Evolutionary conservation across 2,797 vertebrate species (phyloP), one percentile per base, ranked within the genome.

Genomic region (Sorex maritimensis): DNA sequence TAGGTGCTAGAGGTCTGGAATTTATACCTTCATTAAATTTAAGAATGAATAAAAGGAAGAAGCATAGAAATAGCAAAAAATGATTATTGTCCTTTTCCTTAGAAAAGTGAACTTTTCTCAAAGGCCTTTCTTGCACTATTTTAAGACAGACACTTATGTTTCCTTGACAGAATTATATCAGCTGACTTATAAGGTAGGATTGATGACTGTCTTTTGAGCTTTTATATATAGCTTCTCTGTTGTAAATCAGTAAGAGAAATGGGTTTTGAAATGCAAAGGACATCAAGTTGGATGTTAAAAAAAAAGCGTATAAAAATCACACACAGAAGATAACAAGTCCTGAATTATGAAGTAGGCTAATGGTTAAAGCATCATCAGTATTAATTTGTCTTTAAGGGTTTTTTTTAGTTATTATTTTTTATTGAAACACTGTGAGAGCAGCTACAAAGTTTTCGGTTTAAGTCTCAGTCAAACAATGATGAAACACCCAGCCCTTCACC

Each of bases 341-440:
- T 86, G 10, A 83, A 81, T 85, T 63, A 73, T 9, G 34, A 94
- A 83, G 12, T 38, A 86, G 67, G 5, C 46, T 84, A 26, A 77
- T 65, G 24, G 74, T 38, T 1, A 71, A 94, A 78, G 14, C 55
- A 1, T 13, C 72, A 82, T 72, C 24, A 68, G 23, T 55, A 79
- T 78, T 80, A 14, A 75, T 19, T 30, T 6, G 23, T 81, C 26
- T 55, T 79, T 46, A 67, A 34, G 34, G 34, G 1, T 34, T 34
- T 34, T 34, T 34, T 34, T 34, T 34, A 34, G 34, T 34, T 34
- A 34, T 34, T 34, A 34, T 2, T 34, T 34, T 34, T 34, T 34
- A 34, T 34, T 34, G 34, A 34, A 34, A 34, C 34, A 34, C 34
- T 34, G 34, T 34, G 34, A 34, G 34, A 34, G 34, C 34, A 34